Percentiles rank a stretch among this genome's conserved stretches.
These are phyloP conservation scores for Melanophora roralis DNA, from an alignment of 2,888 invertebrate species.

Conservation along the genomic window DNA sequence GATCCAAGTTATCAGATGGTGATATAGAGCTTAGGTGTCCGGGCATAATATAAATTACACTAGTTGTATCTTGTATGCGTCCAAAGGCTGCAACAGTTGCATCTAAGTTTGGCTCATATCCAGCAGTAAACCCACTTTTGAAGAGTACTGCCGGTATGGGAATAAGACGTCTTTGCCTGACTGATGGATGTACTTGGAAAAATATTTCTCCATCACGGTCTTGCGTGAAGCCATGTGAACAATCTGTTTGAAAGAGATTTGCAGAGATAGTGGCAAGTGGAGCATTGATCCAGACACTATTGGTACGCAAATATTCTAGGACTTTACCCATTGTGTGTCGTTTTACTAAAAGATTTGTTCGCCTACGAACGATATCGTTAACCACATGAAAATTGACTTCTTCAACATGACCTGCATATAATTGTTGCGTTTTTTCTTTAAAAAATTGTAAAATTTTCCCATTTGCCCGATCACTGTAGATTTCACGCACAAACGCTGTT, in stretches of 20 bases:
- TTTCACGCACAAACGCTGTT: conserved; percentile 88
- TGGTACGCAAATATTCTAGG: conserved; percentile 85
- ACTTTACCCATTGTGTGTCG: conserved; percentile 88
- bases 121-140: conserved; percentile 86
- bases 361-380: conserved; percentile 87
- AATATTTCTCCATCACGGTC: conserved; percentile 91
- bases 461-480: conserved; percentile 88
- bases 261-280: conserved; percentile 89
- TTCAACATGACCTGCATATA: conserved; percentile 91
- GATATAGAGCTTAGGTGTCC: conserved; percentile 90
- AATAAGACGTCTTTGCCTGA: conserved; percentile 87
- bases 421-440: conserved; percentile 90
- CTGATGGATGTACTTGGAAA: conserved; percentile 88
- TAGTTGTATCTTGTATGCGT: conserved; percentile 83
- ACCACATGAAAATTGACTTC: conserved; percentile 90
- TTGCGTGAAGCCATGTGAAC: conserved; percentile 84
- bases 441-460: conserved; percentile 91
- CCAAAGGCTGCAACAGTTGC: conserved; percentile 90
- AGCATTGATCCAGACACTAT: conserved; percentile 84
- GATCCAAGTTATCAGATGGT: conserved; percentile 86
- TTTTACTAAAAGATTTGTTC: conserved; percentile 88
- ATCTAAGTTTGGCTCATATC: conserved; percentile 90
- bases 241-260: conserved; percentile 91
- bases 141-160: conserved; percentile 91
- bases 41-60: conserved; percentile 89